A percentile compares a stretch with the other conserved stretches of the same genome.
Conservation (phyloP, 2,888 invertebrate species). For the Seira sanloemensis region DNA sequence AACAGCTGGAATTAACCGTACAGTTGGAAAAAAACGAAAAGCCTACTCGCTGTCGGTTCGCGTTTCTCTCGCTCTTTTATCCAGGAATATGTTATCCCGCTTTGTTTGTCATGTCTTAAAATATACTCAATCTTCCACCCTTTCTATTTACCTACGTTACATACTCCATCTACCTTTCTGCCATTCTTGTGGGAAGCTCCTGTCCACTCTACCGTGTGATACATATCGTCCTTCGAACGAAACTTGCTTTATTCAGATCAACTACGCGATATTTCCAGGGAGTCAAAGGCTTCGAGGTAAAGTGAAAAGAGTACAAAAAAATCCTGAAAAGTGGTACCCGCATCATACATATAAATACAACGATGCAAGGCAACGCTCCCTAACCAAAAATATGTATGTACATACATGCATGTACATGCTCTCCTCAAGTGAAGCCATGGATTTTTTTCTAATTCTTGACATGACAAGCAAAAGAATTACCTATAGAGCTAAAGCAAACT, state of each 20-base stretch:
- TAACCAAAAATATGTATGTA: too few species aligned
- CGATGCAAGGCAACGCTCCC: background rate
- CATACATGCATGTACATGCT: too few species aligned
- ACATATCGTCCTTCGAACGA: constrained; percentile 23
- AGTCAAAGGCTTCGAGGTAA: background rate
- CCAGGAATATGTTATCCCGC: constrained; percentile 27
- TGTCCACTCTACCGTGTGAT: constrained; percentile 34
- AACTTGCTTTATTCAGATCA: constrained; percentile 47
- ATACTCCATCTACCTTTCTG: background rate
- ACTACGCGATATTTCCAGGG: constrained; percentile 21
- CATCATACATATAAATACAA: background rate
- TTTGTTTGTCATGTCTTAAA: constrained; percentile 1
- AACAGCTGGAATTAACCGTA: constrained; percentile 62
- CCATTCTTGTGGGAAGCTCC: background rate
- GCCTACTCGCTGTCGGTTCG: constrained; percentile 22
- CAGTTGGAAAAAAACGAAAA: constrained; percentile 14
- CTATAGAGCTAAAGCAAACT: constrained; percentile 20
- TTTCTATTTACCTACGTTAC: constrained; percentile 7
- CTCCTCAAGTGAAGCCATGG: constrained; percentile 56
- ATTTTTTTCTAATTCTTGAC: constrained; percentile 52
- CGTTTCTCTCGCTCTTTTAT: background rate
- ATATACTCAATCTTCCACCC: constrained; percentile 8
- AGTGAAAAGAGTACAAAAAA: background rate
- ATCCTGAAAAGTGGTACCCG: background rate
- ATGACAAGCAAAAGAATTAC: constrained; percentile 30